Conservation (phyloP, 2,888 invertebrate species). For the Meghimatium bilineatum region DNA sequence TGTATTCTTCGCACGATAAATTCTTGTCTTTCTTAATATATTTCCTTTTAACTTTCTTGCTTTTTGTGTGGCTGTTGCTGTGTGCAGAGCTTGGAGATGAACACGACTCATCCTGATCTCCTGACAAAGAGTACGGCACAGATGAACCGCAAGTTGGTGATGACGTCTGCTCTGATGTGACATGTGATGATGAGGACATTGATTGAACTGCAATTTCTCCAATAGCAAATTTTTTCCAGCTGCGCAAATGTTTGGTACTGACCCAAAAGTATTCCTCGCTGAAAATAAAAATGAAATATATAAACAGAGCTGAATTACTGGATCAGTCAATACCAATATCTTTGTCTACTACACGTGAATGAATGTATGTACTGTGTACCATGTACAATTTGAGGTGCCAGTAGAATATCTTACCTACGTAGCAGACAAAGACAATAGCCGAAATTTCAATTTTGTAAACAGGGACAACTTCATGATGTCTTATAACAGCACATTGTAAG, state of each 20-base stretch:
- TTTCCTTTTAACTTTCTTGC: neutral
- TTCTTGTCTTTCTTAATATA: constrained; percentile 11
- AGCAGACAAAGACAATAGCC: no score
- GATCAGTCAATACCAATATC: no score
- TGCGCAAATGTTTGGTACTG: constrained; percentile 80
- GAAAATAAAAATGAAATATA: constrained; percentile 5
- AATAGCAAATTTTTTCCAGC: constrained; percentile 79
- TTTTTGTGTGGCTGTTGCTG: neutral
- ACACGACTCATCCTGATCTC: constrained; percentile 1
- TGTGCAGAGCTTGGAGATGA: neutral
- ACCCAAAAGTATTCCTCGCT: constrained; percentile 76
- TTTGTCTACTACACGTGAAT: no score
- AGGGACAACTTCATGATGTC: no score
- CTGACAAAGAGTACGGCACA: neutral
- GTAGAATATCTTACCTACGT: no score
- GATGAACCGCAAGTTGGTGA: neutral
- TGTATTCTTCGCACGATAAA: neutral
- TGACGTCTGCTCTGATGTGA: neutral
- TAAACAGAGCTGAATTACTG: neutral
- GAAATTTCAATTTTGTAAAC: no score
- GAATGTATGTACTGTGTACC: no score
- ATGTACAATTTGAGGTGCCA: no score
- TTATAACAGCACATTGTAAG: no score
- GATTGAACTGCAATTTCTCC: constrained; percentile 49
- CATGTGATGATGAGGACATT: neutral